Evolutionary conservation across 2,797 vertebrate genomes (phyloP).

Genomic region (Dromococcyx pavoninus): DNA sequence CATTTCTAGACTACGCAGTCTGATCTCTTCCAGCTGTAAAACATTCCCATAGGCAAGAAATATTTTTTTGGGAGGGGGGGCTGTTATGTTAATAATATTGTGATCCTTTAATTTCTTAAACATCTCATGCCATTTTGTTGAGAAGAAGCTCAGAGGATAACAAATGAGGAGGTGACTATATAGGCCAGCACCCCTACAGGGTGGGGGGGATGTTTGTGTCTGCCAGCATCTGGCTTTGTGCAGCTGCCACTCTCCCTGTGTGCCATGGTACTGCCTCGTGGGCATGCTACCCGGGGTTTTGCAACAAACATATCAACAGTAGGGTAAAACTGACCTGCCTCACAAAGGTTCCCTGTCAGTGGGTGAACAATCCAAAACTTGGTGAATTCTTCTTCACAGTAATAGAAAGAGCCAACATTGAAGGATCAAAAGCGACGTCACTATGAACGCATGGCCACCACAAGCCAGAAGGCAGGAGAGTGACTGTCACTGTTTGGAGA

Average conservation of each 20-base stretch:
- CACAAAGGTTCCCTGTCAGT: no score
- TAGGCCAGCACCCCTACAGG: neutral
- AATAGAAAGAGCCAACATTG: no score
- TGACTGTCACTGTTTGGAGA: neutral
- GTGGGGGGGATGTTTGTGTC: fast-evolving
- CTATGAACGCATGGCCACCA: no score
- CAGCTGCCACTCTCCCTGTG: neutral
- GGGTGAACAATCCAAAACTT: no score
- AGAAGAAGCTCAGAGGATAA: neutral
- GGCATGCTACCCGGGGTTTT: fast-evolving
- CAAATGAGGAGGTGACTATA: neutral
- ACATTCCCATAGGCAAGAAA: neutral
- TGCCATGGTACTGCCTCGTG: neutral
- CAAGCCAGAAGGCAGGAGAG: no score
- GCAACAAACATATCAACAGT: no score
- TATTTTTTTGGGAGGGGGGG: neutral
- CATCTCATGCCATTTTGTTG: neutral
- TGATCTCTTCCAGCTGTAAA: neutral
- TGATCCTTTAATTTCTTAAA: neutral
- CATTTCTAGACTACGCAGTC: neutral
- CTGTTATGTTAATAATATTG: neutral
- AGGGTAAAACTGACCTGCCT: no score
- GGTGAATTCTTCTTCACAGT: no score
- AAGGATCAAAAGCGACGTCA: no score
- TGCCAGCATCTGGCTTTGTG: neutral